Evolutionary conservation across 2,888 invertebrate genomes (phyloP).

Genomic region (Drosophila monieri): DNA sequence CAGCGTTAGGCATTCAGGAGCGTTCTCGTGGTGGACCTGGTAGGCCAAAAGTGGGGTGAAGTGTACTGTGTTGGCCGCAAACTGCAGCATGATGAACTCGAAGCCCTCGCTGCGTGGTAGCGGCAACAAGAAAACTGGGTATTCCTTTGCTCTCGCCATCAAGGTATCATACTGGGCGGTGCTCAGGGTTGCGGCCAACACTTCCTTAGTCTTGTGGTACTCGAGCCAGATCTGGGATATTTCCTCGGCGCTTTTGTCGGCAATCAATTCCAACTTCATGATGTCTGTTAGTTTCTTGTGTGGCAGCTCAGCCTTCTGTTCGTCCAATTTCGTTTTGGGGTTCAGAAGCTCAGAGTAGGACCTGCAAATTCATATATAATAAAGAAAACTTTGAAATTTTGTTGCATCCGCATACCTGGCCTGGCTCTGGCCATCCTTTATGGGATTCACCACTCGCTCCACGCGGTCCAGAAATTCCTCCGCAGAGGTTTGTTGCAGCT

Average conservation of each 20-base stretch:
- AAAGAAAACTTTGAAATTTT: background rate
- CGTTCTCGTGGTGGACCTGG: slow-evolving; percentile 94
- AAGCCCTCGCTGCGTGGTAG: slow-evolving; percentile 92
- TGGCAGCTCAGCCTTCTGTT: slow-evolving; percentile 80
- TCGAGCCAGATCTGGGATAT: slow-evolving; percentile 91
- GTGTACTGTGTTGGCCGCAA: slow-evolving; percentile 89
- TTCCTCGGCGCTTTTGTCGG: slow-evolving; percentile 89
- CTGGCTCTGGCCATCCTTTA: slow-evolving; percentile 76
- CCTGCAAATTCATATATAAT: slow-evolving; percentile 79
- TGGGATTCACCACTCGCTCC: slow-evolving; percentile 84
- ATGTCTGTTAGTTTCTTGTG: slow-evolving; percentile 87
- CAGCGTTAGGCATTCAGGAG: slow-evolving; percentile 93
- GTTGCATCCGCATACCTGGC: slow-evolving; percentile 61
- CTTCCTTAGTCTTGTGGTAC: slow-evolving; percentile 91
- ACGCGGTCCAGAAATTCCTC: slow-evolving; percentile 89
- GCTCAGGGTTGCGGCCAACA: slow-evolving; percentile 90
- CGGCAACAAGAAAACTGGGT: slow-evolving; percentile 91
- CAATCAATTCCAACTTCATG: slow-evolving; percentile 91
- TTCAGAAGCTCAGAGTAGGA: slow-evolving; percentile 88
- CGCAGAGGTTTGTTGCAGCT: slow-evolving; percentile 89
- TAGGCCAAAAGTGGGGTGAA: slow-evolving; percentile 94
- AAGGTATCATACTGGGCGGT: slow-evolving; percentile 86
- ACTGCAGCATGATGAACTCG: slow-evolving; percentile 93
- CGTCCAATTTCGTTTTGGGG: slow-evolving; percentile 85
- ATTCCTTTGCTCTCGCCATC: slow-evolving; percentile 85